Conservation (phyloP, 2,888 invertebrate genomes). For the Clostera curtula region DNA sequence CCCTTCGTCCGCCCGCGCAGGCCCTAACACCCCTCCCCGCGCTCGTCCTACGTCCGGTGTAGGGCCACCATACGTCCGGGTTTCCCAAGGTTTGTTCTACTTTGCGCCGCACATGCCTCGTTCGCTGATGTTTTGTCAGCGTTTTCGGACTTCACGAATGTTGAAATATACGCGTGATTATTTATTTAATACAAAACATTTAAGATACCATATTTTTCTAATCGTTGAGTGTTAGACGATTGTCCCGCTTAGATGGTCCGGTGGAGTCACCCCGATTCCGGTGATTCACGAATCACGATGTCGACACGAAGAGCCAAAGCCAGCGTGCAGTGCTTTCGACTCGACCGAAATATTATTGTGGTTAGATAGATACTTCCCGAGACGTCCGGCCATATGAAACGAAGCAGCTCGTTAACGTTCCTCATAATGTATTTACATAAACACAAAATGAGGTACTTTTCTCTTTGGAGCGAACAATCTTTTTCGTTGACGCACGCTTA, state of each 20-base stretch:
- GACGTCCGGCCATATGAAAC: constrained; percentile 25
- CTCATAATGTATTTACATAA: constrained; percentile 27
- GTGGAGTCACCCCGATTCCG: too few relatives aligned
- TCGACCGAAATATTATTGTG: constrained; percentile 23
- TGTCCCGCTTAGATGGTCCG: too few relatives aligned
- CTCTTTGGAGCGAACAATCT: constrained; percentile 12
- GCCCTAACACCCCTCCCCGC: constrained; percentile 18
- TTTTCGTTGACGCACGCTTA: constrained; percentile 14
- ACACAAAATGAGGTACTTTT: constrained; percentile 7
- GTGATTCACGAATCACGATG: constrained; percentile 42
- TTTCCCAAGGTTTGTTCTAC: too few relatives aligned
- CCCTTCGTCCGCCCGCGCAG: constrained; percentile 32
- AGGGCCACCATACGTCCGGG: constrained; percentile 56
- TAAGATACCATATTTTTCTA: too few relatives aligned
- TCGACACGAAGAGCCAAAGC: constrained; percentile 28
- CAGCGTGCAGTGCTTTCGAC: constrained; percentile 29
- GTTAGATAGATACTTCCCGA: constrained; percentile 18
- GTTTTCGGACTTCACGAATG: too few relatives aligned
- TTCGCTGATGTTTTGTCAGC: too few relatives aligned
- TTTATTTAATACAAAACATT: too few relatives aligned
- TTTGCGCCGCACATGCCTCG: too few relatives aligned
- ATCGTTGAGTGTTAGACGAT: too few relatives aligned
- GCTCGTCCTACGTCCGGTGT: constrained; percentile 66
- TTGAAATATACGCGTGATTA: too few relatives aligned
- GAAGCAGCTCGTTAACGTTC: constrained; percentile 26